Conservation (phyloP, 1,140 invertebrate genomes). For the Drosophila miranda region DNA sequence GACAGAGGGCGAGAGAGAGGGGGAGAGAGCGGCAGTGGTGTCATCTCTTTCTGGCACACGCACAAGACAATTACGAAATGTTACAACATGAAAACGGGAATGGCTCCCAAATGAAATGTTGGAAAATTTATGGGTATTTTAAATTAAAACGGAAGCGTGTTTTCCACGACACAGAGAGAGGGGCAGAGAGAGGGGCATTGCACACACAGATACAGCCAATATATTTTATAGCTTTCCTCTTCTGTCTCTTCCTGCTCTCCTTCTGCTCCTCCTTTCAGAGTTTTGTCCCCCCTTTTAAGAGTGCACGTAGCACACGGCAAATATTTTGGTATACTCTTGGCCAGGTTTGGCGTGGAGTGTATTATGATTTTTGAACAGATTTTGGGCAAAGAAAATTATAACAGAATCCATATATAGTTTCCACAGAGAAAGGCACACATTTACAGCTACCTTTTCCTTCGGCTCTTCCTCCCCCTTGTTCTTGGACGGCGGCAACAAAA, state of each 20-base stretch:
- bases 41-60: conserved; percentile 26
- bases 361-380: too few relatives aligned
- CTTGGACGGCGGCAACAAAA: conserved; percentile 36
- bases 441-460: background rate
- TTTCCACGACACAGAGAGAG: conserved; percentile 59
- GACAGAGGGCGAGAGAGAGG: conserved; percentile 5
- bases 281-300: conserved; percentile 47
- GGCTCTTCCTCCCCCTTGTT: conserved; percentile 16
- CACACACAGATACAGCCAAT: conserved; percentile 66
- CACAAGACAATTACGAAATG: conserved; percentile 77
- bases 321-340: conserved; percentile 23
- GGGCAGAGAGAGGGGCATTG: conserved; percentile 1
- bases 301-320: conserved; percentile 75
- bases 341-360: too few relatives aligned
- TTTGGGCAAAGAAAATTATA: too few relatives aligned
- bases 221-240: conserved; percentile 72
- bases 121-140: conserved; percentile 82
- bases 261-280: conserved; percentile 1
- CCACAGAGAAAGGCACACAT: background rate
- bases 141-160: conserved; percentile 82
- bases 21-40: background rate
- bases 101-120: conserved; percentile 82
- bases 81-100: conserved; percentile 79
- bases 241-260: conserved; percentile 18
- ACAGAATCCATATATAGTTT: conserved; percentile 2